Conservation (phyloP, 2,113 vertebrate genomes). For the Butastur rufipennis region DNA sequence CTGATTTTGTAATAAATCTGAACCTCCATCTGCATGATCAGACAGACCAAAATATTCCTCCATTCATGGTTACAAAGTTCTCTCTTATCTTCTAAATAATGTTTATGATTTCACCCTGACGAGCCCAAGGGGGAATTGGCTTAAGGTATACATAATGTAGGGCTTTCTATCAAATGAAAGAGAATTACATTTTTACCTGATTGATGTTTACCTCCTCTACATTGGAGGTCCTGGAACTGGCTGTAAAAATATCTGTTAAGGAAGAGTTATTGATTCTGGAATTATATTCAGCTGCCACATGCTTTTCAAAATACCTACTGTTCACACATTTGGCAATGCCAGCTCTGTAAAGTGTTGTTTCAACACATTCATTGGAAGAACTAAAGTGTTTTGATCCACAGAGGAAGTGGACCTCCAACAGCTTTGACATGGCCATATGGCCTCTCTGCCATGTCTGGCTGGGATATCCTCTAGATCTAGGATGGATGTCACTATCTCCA, state of each 20-base stretch:
- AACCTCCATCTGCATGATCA: background rate
- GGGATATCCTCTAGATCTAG: background rate
- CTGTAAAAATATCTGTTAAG: background rate
- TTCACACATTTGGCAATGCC: background rate
- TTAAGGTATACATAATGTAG: background rate
- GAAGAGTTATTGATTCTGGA: background rate
- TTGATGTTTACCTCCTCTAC: background rate
- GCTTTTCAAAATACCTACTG: background rate
- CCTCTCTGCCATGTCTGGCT: background rate
- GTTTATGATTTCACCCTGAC: background rate
- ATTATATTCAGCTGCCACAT: background rate
- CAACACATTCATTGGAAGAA: background rate
- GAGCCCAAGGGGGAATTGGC: background rate
- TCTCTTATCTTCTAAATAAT: background rate
- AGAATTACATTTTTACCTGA: background rate
- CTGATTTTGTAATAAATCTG: background rate
- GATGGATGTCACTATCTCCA: background rate
- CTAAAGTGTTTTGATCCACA: background rate
- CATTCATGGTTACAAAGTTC: background rate
- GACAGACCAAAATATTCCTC: background rate
- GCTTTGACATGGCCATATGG: background rate
- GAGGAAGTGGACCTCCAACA: background rate
- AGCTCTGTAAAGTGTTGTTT: background rate
- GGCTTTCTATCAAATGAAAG: background rate
- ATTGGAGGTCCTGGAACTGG: background rate